phyloP scores from a whole-genome alignment of 2,888 invertebrate genomes.

The Ypsolopha sequella region DNA sequence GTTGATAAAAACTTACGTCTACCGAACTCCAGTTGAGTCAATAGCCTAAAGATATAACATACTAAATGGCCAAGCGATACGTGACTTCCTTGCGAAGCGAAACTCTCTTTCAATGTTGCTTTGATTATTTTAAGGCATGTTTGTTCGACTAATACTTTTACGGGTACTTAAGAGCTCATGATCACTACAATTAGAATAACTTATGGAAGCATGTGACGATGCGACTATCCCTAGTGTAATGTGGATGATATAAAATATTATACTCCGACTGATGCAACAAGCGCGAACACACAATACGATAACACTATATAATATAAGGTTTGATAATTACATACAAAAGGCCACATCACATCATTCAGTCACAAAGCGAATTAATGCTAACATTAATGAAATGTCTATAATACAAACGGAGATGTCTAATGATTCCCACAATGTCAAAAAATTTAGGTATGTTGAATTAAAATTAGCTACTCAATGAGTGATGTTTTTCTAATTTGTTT shows the following conservation, averaged over 20 bases:
- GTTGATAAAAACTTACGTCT: constrained; percentile 61
- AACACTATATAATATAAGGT: constrained; percentile 45
- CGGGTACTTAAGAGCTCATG: constrained; percentile 39
- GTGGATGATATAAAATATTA: constrained; percentile 24
- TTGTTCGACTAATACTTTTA: constrained; percentile 47
- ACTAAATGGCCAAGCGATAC: constrained; percentile 35
- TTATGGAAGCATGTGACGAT: constrained; percentile 54
- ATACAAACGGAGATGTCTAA: constrained; percentile 30
- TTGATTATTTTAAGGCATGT: constrained; percentile 39
- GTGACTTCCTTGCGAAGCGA: constrained; percentile 20
- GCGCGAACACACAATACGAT: constrained; percentile 51
- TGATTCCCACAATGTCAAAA: constrained; percentile 16
- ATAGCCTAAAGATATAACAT: constrained; percentile 7
- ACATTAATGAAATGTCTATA: constrained; percentile 40
- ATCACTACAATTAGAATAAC: constrained; percentile 35
- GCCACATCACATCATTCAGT: constrained; percentile 71
- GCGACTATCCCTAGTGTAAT: constrained; percentile 36
- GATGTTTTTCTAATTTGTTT: constrained; percentile 37
- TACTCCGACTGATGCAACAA: constrained; percentile 56
- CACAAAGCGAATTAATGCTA: constrained; percentile 60
- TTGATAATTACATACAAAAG: constrained; percentile 53
- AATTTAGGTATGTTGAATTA: constrained; percentile 27
- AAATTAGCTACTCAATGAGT: constrained; percentile 17
- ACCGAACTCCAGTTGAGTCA: constrained; percentile 3
- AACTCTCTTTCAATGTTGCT: constrained; percentile 6